Evolutionary conservation across 35 echinoderm and acorn worm species (phyloP).

Genomic region (Lytechinus pictus): DNA sequence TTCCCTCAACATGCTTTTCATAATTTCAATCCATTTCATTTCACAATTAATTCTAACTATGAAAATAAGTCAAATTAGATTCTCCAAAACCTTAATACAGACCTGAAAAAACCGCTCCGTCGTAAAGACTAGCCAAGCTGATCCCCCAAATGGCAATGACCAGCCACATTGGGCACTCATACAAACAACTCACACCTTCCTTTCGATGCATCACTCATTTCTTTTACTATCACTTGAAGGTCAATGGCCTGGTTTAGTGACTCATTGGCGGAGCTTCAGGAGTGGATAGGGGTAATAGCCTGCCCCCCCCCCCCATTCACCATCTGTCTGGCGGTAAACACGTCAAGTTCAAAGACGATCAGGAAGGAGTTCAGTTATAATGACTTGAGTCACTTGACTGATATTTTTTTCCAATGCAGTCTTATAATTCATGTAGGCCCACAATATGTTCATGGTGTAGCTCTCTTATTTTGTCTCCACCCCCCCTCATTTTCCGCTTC

Average conservation of each 20-base stretch:
- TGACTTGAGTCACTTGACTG: too few species aligned
- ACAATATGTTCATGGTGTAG: too few species aligned
- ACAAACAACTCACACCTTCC: conserved; percentile 17
- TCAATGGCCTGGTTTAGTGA: background rate
- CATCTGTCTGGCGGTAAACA: background rate
- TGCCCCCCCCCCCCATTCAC: background rate
- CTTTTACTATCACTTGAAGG: conserved; percentile 4
- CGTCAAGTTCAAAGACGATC: background rate
- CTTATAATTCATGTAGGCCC: too few species aligned
- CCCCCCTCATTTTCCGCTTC: background rate
- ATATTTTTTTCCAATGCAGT: too few species aligned
- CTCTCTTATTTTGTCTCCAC: too few species aligned
- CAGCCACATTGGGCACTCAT: background rate
- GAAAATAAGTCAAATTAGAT: too few species aligned
- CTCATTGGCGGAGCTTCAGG: background rate
- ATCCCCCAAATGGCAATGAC: background rate
- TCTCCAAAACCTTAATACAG: too few species aligned
- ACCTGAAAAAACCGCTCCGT: background rate
- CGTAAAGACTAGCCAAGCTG: background rate
- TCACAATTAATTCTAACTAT: too few species aligned
- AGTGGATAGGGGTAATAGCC: background rate
- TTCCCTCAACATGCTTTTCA: too few species aligned
- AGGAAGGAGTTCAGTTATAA: too few species aligned
- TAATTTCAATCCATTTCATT: too few species aligned
- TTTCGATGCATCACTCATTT: background rate